Conservation (phyloP, 2,113 vertebrate species). For the Ictalurus furcatus region DNA sequence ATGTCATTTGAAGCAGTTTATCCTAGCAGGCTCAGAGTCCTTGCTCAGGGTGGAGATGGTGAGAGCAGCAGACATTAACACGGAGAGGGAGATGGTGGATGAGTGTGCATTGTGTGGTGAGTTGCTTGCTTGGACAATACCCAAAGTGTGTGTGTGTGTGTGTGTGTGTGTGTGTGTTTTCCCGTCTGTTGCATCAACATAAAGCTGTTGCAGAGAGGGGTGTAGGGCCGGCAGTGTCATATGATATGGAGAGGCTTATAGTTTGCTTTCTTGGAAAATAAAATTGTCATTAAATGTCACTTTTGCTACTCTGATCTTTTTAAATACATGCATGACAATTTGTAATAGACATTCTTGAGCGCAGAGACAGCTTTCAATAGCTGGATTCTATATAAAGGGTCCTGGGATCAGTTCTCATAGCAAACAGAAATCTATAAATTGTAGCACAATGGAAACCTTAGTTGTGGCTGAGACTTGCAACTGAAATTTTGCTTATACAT, state of each 20-base stretch:
- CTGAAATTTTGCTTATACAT: background rate
- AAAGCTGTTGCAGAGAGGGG: background rate
- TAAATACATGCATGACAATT: background rate
- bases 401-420: background rate
- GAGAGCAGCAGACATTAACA: background rate
- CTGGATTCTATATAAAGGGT: background rate
- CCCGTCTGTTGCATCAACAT: background rate
- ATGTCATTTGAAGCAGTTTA: slow-evolving; percentile 2
- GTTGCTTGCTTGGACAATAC: background rate
- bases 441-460: background rate
- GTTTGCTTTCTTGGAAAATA: background rate
- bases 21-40: background rate
- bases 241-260: too few species aligned
- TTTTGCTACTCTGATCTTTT: too few species aligned
- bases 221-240: background rate
- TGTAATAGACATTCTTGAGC: background rate
- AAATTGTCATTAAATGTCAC: too few species aligned
- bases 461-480: background rate
- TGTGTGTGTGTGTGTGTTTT: too few species aligned
- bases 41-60: background rate
- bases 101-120: background rate
- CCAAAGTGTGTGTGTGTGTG: background rate
- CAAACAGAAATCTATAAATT: background rate
- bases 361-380: background rate
- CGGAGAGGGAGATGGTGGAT: background rate